These are phyloP conservation scores for Cyprinella venusta DNA, from an alignment of 2,797 vertebrate species.

Conservation along the genomic window DNA sequence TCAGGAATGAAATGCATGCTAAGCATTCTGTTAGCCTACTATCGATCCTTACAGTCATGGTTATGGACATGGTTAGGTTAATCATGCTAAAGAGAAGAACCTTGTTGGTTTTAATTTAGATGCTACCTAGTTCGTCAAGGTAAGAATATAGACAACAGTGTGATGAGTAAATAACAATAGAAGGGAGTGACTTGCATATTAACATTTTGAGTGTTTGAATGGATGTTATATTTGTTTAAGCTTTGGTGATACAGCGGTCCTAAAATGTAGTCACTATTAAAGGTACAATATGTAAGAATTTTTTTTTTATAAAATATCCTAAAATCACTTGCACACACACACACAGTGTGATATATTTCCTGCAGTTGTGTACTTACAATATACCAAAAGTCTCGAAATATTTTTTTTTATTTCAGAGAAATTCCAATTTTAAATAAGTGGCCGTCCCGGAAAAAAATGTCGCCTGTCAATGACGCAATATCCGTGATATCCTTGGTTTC, in stretches of 20 bases:
- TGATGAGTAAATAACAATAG: not conserved
- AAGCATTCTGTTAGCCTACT: constrained; percentile 52
- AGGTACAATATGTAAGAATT: no score
- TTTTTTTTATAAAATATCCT: no score
- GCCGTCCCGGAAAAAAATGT: no score
- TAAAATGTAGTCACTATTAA: not conserved
- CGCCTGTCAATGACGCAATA: no score
- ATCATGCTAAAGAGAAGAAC: constrained; percentile 39
- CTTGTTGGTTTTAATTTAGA: constrained; percentile 37
- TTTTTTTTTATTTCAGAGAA: no score
- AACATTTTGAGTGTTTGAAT: not conserved
- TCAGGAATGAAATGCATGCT: constrained; percentile 53
- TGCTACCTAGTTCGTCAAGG: not conserved
- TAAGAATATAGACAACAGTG: not conserved
- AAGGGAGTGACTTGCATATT: not conserved
- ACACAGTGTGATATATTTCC: no score
- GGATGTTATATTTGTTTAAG: not conserved
- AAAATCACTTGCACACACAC: no score
- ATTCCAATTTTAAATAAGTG: no score
- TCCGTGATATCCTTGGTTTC: no score
- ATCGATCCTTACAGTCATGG: constrained; percentile 36
- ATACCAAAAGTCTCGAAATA: no score
- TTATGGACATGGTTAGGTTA: constrained; percentile 41
- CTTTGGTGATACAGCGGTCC: not conserved
- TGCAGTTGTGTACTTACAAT: no score